A percentile compares a stretch with the other conserved stretches of the same genome.
Conservation (phyloP, 2,113 vertebrate species). For the Callorhinus ursinus region DNA sequence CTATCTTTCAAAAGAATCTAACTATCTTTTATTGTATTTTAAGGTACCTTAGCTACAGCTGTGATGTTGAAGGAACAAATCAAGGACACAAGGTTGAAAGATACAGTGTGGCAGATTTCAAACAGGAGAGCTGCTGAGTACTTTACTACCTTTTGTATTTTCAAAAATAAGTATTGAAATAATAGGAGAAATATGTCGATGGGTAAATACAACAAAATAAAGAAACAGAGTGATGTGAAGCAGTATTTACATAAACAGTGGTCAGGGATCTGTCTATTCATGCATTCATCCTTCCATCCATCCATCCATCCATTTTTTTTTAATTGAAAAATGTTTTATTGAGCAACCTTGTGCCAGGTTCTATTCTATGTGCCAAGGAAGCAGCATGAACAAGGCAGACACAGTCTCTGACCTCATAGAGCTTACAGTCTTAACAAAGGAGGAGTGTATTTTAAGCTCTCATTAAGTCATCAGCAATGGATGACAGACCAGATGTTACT, state of each 20-base stretch:
- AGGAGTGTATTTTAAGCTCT: neutral
- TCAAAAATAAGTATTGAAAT: neutral
- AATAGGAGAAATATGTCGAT: neutral
- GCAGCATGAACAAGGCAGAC: neutral
- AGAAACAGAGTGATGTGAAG: neutral
- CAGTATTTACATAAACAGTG: neutral
- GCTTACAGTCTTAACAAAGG: neutral
- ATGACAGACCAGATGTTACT: neutral
- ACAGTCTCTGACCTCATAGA: neutral
- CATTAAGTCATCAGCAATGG: neutral
- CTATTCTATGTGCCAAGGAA: neutral
- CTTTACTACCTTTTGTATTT: neutral
- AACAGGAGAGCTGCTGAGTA: neutral
- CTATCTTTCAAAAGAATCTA: conserved; percentile 58
- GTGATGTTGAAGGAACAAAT: neutral
- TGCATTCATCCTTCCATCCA: neutral
- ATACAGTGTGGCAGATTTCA: neutral
- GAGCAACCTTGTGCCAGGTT: neutral
- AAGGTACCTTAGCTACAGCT: conserved; percentile 10
- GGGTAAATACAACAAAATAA: neutral
- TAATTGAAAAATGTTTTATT: neutral
- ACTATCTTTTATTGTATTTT: conserved; percentile 53
- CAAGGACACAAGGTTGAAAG: neutral
- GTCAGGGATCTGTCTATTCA: neutral
- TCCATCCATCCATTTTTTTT: neutral